Evolutionary conservation across 2,888 invertebrate species (phyloP).

Genomic region (Allophyes oxyacanthae): DNA sequence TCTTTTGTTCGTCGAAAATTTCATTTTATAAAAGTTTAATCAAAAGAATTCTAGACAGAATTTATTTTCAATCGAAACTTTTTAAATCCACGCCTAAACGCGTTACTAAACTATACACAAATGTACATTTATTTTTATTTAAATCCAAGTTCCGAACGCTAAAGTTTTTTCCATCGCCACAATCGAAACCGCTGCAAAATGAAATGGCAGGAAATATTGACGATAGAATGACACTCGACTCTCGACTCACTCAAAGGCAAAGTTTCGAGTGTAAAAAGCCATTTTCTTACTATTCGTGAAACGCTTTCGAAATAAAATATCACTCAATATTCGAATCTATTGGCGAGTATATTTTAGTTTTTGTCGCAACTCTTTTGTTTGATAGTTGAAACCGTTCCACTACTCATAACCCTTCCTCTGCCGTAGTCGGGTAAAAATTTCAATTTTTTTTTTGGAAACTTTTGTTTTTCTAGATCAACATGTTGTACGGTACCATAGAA

Average conservation of each 20-base stretch:
- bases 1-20: conserved; percentile 10
- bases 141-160: conserved; percentile 40
- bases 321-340: conserved; percentile 54
- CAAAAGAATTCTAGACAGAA: too few species aligned
- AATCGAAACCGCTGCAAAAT: conserved; percentile 55
- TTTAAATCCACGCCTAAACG: conserved; percentile 40
- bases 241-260: conserved; percentile 64
- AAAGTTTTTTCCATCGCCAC: conserved; percentile 55
- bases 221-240: conserved; percentile 69
- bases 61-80: neutral
- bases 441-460: too few species aligned
- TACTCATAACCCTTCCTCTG: neutral
- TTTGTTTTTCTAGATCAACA: too few species aligned
- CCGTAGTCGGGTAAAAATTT: too few species aligned
- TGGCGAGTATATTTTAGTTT: conserved; percentile 12
- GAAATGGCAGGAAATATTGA: conserved; percentile 65
- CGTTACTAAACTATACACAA: conserved; percentile 34
- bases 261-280: conserved; percentile 69
- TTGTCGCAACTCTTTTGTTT: neutral
- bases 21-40: neutral
- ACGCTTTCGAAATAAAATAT: conserved; percentile 62
- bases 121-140: conserved; percentile 39
- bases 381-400: neutral
- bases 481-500: too few species aligned
- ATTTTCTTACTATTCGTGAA: conserved; percentile 66